phyloP scores from a whole-genome alignment of 2,113 vertebrate species.

The Silurus glanis region DNA sequence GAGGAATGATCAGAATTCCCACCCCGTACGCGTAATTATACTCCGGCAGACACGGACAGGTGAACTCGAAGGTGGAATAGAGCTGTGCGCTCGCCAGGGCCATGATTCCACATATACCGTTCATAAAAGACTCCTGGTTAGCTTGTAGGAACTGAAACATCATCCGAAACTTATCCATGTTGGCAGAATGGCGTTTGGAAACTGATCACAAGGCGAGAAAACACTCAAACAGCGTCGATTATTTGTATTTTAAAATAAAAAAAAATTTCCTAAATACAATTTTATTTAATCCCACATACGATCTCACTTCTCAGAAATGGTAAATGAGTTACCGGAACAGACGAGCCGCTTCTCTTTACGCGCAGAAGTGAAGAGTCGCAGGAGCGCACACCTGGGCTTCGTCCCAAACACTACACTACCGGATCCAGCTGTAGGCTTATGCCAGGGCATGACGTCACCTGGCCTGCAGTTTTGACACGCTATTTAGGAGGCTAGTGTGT shows the following conservation, averaged over 20 bases:
- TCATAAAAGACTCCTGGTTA: conserved; percentile 99
- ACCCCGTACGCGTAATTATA: conserved; percentile 87
- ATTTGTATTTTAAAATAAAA: background rate
- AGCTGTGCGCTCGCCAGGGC: conserved; percentile 92
- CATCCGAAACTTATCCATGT: conserved; percentile 97
- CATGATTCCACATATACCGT: conserved; percentile 93
- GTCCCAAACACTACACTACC: background rate
- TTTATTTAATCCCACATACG: background rate
- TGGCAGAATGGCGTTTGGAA: background rate
- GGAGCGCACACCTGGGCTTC: background rate
- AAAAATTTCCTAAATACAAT: background rate
- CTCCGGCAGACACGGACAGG: conserved; percentile 87
- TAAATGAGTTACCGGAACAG: background rate
- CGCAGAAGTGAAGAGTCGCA: background rate
- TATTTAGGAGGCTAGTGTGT: conserved; percentile 3
- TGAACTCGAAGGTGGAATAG: conserved; percentile 93
- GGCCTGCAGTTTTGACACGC: background rate
- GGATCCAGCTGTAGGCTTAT: background rate
- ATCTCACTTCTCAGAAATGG: background rate
- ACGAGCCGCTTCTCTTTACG: background rate
- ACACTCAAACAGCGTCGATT: background rate
- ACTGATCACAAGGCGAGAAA: background rate
- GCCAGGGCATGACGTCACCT: background rate
- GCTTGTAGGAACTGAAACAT: conserved; percentile 97
- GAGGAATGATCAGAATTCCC: conserved; percentile 84